Base-by-base conservation (phyloP, 1,140 invertebrate species). In the Orussus abietinus region DNA sequence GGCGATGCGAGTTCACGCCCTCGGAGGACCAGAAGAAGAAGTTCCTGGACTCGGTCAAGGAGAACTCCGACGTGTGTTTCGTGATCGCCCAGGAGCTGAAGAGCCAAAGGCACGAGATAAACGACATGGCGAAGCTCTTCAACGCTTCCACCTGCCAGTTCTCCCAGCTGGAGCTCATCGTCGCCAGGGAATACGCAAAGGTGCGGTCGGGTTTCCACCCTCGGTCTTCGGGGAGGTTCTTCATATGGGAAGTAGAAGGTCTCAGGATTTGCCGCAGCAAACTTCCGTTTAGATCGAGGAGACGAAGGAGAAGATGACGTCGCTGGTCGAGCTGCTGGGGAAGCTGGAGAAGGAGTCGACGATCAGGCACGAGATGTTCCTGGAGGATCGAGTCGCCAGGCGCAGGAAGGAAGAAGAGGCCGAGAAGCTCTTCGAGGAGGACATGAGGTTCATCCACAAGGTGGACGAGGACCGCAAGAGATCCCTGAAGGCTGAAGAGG, bases 71-170 rank as follows among this genome's bases (percentile, higher is more conserved):
- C 3, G 39, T 42, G 2, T 31, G 26, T 38, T 35, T 32, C 34
- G 13, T 38, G 5, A 33, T 47, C 37, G 42, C 42, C 21, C 9
- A 37, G 18, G 29, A 47, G 10, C 28, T 47, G 11, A 47, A 42
- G 18, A 31, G 22, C 30, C 45, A 47, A 15, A 29, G 45, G 20
- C 4, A 2, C 5, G 38, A 47, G 20, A 47, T 47, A 14, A 28
- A 42, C 20, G 39, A 42, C 18, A 47, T 42, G 31, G 10, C 36
- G 9, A 10, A 28, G 34, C 29, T 29, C 17, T 47, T 30, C 10
- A 13, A 47, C 10, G 21, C 5, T 3, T 47, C 13, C 4, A 33
- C 25, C 3, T 2, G 14, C 19, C 14, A 47, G 13, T 42, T 47
- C 25, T 40, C 13, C 1, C 13, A 25, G 38, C 7, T 47, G 3